A percentile compares a stretch with the other conserved stretches of the same genome.
Conservation (phyloP, 2,888 invertebrate genomes). For the Heliconius sara region DNA sequence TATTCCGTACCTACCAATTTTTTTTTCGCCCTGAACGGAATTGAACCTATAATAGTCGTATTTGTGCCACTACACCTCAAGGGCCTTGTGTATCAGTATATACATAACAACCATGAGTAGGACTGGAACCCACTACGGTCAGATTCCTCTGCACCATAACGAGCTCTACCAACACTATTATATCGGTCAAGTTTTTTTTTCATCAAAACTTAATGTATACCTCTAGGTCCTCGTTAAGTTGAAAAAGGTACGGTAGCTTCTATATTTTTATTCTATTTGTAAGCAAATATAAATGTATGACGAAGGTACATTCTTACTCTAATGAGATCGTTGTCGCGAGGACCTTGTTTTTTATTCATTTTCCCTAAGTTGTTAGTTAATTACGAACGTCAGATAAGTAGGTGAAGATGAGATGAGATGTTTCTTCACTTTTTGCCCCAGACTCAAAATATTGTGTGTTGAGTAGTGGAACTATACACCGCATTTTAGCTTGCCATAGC, state of each 20-base stretch:
- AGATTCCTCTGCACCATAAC: background rate
- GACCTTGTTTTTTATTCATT: conserved; percentile 8
- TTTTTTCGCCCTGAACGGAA: too few relatives aligned
- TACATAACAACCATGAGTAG: background rate
- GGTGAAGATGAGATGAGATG: background rate
- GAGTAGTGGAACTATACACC: background rate
- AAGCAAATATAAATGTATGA: conserved; percentile 3
- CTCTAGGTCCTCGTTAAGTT: background rate
- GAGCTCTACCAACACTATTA: background rate
- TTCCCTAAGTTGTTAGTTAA: conserved; percentile 3
- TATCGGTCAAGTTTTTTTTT: background rate
- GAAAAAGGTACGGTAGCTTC: background rate
- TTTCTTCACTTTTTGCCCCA: background rate
- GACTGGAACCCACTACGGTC: background rate
- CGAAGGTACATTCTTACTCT: conserved; percentile 11
- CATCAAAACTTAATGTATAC: background rate
- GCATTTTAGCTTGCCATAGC: too few relatives aligned
- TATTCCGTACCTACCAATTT: too few relatives aligned
- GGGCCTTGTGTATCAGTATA: too few relatives aligned
- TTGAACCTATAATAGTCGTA: too few relatives aligned
- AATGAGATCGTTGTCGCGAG: conserved; percentile 12
- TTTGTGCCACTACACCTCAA: too few relatives aligned
- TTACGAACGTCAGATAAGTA: background rate
- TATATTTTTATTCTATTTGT: conserved; percentile 18
- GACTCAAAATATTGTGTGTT: background rate